Evolutionary conservation across 2,113 vertebrate genomes (phyloP), one percentile per base, ranked within the genome.

Genomic region (Myiopsitta monachus): DNA sequence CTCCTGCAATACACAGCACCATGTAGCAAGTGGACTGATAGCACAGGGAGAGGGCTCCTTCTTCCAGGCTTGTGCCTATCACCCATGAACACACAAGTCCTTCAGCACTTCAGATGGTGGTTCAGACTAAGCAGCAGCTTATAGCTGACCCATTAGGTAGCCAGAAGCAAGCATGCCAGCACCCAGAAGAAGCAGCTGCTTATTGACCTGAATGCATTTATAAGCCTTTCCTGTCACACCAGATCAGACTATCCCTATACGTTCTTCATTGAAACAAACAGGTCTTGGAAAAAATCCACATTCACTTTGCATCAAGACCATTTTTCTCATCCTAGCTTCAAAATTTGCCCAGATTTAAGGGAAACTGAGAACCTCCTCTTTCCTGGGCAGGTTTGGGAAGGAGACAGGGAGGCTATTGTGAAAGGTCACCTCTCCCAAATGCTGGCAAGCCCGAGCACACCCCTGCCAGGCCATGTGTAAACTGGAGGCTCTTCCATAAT

Each of bases 341-440:
- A 82, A 90, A 74, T 77, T 0, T 39, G 70, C 54, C 4, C 8
- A 46, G 27, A 46, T 47, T 30, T 63, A 83, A 49, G 23, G 22
- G 43, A 36, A 92, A 78, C 11, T 36, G 51, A 95, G 67, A 92
- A 73, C 6, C 10, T 79, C 31, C 7, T 70, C 46, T 64, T 85
- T 83, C 6, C 63, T 51, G 36, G 43, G 61, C 27, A 68, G 46
- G 38, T 51, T 47, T 0, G 0, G 18, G 64, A 92, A 90, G 43
- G 38, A 94, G 54, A 90, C 68, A 90, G 41, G n/a, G 43, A 61
- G 0, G 0, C 16, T 0, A 0, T 39, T 87, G 64, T 68, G 68
- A 90, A 82, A 41, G 39, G 52, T 87, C 77, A 72, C 73, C 51
- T 75, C 57, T 82, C 46, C 19, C 16, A 90, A 78, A 80, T 0